phyloP scores from a whole-genome alignment of 2,113 vertebrate species.

The Struthio camelus region DNA sequence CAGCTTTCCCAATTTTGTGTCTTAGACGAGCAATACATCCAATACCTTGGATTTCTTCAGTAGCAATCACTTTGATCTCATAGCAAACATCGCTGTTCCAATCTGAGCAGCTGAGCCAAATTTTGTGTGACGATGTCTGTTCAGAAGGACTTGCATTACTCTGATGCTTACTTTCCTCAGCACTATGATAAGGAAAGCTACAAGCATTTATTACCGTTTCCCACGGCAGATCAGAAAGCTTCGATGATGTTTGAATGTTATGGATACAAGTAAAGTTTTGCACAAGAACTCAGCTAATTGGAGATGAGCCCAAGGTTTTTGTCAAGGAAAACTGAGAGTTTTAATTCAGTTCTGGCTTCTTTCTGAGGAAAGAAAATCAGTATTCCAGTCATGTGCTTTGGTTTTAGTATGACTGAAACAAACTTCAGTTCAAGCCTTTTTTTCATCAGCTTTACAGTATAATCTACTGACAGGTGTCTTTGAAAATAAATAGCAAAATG shows the following conservation, averaged over 20 bases:
- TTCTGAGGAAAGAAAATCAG: neutral
- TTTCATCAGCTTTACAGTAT: neutral
- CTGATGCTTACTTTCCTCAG: neutral
- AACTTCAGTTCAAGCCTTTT: neutral
- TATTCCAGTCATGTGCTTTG: neutral
- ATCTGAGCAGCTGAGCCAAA: neutral
- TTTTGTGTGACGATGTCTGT: neutral
- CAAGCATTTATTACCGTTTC: neutral
- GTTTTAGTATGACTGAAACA: neutral
- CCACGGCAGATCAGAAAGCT: neutral
- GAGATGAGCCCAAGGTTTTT: neutral
- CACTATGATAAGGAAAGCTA: neutral
- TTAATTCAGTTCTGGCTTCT: neutral
- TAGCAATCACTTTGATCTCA: neutral
- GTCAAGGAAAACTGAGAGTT: neutral
- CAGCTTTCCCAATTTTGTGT: neutral
- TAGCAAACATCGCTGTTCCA: neutral
- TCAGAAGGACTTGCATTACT: neutral
- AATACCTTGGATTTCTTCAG: neutral
- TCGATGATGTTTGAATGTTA: neutral
- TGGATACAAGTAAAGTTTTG: neutral
- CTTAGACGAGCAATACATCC: neutral
- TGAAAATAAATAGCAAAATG: neutral
- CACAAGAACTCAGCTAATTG: neutral
- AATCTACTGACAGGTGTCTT: neutral